A percentile compares a stretch with the other conserved stretches of the same genome.
phyloP scores from a whole-genome alignment of 2,797 vertebrate genomes.

The Sarcoramphus papa region DNA sequence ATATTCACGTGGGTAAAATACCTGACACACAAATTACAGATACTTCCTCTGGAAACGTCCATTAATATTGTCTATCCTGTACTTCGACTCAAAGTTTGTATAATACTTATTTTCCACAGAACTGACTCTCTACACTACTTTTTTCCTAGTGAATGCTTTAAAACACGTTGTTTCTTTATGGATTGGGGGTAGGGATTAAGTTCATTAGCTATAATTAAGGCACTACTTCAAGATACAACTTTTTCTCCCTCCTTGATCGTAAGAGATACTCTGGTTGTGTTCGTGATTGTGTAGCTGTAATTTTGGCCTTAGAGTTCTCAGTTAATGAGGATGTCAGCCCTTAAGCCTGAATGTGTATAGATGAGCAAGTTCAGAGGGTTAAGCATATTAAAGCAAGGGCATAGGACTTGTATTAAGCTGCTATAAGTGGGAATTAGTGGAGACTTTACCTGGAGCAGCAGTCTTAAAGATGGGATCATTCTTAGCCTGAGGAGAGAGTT shows the following conservation, averaged over 20 bases:
- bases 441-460: slow-evolving; percentile 5
- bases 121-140: neutral
- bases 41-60: neutral
- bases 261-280: neutral
- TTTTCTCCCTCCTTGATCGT: neutral
- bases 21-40: neutral
- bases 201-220: neutral
- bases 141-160: neutral
- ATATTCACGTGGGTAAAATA: neutral
- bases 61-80: neutral
- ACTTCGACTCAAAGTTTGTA: neutral
- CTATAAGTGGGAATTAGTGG: neutral
- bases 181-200: neutral
- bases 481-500: neutral
- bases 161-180: neutral
- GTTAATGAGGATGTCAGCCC: slow-evolving; percentile 3
- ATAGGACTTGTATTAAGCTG: neutral
- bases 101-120: neutral
- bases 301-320: neutral
- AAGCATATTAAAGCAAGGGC: slow-evolving; percentile 11
- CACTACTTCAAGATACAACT: neutral
- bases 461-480: slow-evolving; percentile 15
- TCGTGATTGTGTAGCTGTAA: neutral
- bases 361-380: slow-evolving; percentile 41
- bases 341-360: neutral